Evolutionary conservation across 2,113 vertebrate species (phyloP), one percentile per base, ranked within the genome.

Genomic region (Zosterops japonicus): DNA sequence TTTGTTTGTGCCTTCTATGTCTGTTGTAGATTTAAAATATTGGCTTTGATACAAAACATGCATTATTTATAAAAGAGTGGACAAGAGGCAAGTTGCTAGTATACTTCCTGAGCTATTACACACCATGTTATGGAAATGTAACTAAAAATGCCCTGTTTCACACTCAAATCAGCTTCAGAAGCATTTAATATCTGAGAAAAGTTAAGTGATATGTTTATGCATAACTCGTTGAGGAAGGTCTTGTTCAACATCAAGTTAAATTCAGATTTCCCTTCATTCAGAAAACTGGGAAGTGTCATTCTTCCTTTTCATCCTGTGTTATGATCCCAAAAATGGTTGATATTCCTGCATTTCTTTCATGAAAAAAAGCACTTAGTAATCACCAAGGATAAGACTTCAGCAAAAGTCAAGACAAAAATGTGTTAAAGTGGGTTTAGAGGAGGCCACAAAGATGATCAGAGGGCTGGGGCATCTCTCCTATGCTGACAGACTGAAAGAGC

Each of bases 21-120:
- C 90, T 95, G 88, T 39, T 88, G 56, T 63, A 93, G 46, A 83
- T 94, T 88, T 85, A 79, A 90, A 85, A 86, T 53, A 86, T 12
- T 93, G 77, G 78, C 74, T 89, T 92, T 3, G 28, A 65, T 65
- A 83, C 80, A 93, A 91, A 92, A 33, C 47, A 83, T 59, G 71
- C 55, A 82, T 78, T 83, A 89, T 90, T 93, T 90, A 92, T 83
- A 67, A 74, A 83, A 65, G 23, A 85, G 33, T 67, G 64, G 89
- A 91, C 89, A 89, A 84, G 60, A 91, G 12, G 27, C n/a, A 72
- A 83, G 49, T 52, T 90, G 70, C 69, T 81, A 36, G n/a, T 33
- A 56, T 28, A 72, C 3, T 78, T 77, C 55, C n/a, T 56, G 47
- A 91, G 83, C 29, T 78, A 36, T 59, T 87, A 59, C 14, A 92